Percentiles rank a stretch among this genome's conserved stretches.
phyloP scores from a whole-genome alignment of 2,797 vertebrate species.

The Xenops minutus region DNA sequence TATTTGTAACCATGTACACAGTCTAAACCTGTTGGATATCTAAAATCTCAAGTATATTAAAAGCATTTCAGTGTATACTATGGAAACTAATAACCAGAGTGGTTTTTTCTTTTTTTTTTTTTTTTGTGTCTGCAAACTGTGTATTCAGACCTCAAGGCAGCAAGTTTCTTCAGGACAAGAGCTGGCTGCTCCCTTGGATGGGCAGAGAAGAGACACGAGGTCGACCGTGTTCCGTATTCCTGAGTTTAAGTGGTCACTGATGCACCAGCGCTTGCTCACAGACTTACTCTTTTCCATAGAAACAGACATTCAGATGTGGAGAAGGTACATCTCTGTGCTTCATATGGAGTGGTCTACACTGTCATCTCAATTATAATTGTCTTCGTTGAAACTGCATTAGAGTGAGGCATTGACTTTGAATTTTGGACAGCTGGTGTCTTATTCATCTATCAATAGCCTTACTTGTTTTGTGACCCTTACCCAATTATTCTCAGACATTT shows the following conservation, averaged over 20 bases:
- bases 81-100: background rate
- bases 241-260: slow-evolving; percentile 94
- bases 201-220: slow-evolving; percentile 81
- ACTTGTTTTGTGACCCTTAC: background rate
- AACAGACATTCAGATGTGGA: slow-evolving; percentile 98
- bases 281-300: slow-evolving; percentile 97
- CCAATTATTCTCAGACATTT: background rate
- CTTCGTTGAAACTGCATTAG: background rate
- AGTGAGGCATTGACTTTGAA: accelerated
- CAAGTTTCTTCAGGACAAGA: slow-evolving; percentile 69
- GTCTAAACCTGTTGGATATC: background rate
- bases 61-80: background rate
- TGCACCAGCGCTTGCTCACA: slow-evolving; percentile 96
- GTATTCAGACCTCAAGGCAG: slow-evolving; percentile 74
- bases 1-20: background rate
- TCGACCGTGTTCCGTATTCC: slow-evolving; percentile 95
- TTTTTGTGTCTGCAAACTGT: background rate
- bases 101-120: background rate
- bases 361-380: background rate
- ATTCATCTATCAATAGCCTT: background rate
- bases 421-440: background rate
- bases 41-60: background rate
- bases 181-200: slow-evolving; percentile 49
- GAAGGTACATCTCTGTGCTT: slow-evolving; percentile 81
- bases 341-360: background rate